phyloP scores from a whole-genome alignment of 2,113 vertebrate species.

The Seriola dumerili region DNA sequence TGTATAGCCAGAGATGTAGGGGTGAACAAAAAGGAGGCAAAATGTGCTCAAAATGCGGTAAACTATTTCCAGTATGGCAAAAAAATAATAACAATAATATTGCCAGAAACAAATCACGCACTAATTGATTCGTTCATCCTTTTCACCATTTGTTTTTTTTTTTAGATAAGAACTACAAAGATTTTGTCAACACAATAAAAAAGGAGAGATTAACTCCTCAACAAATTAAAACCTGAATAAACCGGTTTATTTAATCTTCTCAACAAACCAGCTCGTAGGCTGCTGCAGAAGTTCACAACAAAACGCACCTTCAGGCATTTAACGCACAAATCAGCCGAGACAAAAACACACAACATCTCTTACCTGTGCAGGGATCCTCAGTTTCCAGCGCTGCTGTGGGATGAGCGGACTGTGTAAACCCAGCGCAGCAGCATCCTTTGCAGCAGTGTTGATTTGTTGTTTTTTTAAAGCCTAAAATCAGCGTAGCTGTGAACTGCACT shows the following conservation, averaged over 20 bases:
- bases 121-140: background rate
- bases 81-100: background rate
- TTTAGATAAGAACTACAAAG: background rate
- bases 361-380: conserved; percentile 67
- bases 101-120: background rate
- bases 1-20: background rate
- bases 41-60: background rate
- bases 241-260: background rate
- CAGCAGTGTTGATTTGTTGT: conserved; percentile 8
- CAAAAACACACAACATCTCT: conserved; percentile 29
- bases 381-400: conserved; percentile 55
- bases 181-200: background rate
- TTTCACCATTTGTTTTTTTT: too few relatives aligned
- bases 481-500: conserved; percentile 11
- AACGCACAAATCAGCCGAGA: background rate
- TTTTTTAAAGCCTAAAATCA: background rate
- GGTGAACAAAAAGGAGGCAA: background rate
- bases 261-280: background rate
- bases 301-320: background rate
- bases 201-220: background rate
- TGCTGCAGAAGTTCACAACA: conserved; percentile 37
- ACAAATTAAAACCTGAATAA: conserved; percentile 9
- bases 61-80: background rate
- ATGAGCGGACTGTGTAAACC: conserved; percentile 5
- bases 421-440: conserved; percentile 54